Evolutionary conservation across 2,113 vertebrate genomes (phyloP).

Genomic region (Myrmecophaga tridactyla): DNA sequence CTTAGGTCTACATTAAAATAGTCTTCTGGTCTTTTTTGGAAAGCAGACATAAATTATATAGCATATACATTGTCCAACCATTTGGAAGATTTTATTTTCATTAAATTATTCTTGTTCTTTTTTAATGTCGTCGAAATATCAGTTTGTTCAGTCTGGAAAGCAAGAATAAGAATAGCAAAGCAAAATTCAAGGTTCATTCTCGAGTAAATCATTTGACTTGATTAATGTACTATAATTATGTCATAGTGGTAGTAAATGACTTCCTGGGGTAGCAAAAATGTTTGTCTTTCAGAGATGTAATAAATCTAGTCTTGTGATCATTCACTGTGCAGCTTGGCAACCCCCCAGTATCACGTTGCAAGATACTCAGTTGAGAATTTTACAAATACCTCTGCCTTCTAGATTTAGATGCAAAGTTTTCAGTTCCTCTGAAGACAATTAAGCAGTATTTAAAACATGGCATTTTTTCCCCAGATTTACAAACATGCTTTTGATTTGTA

Average conservation of each 20-base stretch:
- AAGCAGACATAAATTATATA: neutral
- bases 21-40: neutral
- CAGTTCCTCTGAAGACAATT: neutral
- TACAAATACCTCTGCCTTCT: neutral
- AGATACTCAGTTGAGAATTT: neutral
- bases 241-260: neutral
- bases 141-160: constrained; percentile 5
- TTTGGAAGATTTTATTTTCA: neutral
- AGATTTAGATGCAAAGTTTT: neutral
- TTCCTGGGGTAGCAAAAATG: neutral
- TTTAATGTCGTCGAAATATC: neutral
- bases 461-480: neutral
- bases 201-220: neutral
- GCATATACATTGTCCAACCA: neutral
- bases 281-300: neutral
- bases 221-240: neutral
- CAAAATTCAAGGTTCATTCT: neutral
- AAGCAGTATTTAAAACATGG: neutral
- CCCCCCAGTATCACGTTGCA: neutral
- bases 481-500: neutral
- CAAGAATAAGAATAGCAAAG: neutral
- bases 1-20: neutral
- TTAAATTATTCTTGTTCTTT: neutral
- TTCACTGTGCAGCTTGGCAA: neutral
- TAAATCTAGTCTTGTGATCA: neutral